Conservation (phyloP, 2,888 invertebrate genomes). For the Lycaena phlaeas region DNA sequence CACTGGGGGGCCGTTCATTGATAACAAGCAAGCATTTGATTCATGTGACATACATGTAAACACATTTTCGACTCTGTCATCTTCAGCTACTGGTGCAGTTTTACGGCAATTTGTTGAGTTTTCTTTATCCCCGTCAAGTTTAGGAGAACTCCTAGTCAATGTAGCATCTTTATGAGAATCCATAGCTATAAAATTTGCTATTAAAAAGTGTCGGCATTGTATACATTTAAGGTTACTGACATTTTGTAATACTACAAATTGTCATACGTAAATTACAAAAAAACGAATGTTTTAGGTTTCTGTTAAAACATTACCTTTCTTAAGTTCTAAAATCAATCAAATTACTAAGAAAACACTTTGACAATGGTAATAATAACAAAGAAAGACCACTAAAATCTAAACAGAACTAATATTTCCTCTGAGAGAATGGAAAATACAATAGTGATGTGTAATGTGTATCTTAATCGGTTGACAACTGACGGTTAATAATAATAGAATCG, state of each 20-base stretch:
- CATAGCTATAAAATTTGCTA: constrained; percentile 46
- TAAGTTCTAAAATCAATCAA: neutral
- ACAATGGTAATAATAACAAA: neutral
- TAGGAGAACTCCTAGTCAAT: constrained; percentile 34
- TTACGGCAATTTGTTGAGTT: constrained; percentile 31
- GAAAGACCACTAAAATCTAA: neutral
- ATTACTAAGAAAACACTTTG: neutral
- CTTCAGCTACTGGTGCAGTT: constrained; percentile 30
- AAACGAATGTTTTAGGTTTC: neutral
- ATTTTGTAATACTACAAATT: constrained; percentile 2
- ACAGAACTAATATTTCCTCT: constrained; percentile 2
- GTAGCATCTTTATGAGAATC: constrained; percentile 46
- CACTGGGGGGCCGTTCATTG: constrained; percentile 37
- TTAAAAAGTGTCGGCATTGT: constrained; percentile 53
- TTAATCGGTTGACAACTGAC: constrained; percentile 1
- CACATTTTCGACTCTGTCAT: constrained; percentile 40
- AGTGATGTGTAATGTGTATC: neutral
- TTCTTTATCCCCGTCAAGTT: constrained; percentile 38
- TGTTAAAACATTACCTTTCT: neutral
- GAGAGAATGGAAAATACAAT: neutral
- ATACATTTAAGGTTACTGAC: constrained; percentile 46
- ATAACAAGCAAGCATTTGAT: constrained; percentile 32
- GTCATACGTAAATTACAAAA: neutral
- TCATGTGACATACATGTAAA: constrained; percentile 46
- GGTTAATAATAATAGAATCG: no score